Percentiles rank a stretch among this genome's conserved stretches.
Evolutionary conservation across 1,140 invertebrate species (phyloP).

Genomic region (Littorina saxatilis): DNA sequence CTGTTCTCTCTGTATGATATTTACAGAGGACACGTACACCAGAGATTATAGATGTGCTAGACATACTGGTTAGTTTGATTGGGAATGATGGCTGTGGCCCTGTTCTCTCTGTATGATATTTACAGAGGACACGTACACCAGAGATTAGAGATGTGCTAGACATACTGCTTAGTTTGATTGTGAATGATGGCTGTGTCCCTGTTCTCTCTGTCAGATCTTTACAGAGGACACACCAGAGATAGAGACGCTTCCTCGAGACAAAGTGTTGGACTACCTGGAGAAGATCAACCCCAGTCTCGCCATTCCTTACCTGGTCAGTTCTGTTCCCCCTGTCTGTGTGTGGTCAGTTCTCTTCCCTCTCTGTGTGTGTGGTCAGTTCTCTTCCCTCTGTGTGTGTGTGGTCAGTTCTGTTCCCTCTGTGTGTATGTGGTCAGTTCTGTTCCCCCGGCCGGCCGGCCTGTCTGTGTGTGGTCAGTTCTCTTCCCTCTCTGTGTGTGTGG

Average conservation of each 20-base stretch:
- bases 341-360: not conserved
- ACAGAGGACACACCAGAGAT: constrained; percentile 94
- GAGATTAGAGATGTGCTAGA: constrained; percentile 93
- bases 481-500: not conserved
- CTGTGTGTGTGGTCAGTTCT: too few species aligned
- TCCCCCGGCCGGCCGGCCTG: too few species aligned
- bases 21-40: constrained; percentile 93
- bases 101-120: too few species aligned
- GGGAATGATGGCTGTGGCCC: too few species aligned
- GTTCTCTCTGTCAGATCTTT: constrained; percentile 92
- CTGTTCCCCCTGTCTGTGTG: not conserved
- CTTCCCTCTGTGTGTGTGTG: not conserved
- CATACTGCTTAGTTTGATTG: too few species aligned
- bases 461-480: constrained; percentile 80
- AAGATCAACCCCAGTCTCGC: constrained; percentile 87
- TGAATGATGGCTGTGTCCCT: too few species aligned
- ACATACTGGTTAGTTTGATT: too few species aligned
- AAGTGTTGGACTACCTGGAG: constrained; percentile 92
- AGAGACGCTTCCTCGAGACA: constrained; percentile 90
- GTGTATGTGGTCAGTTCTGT: too few species aligned
- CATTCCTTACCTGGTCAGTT: constrained; percentile 88
- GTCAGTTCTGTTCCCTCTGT: not conserved
- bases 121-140: constrained; percentile 90
- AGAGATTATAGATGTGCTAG: constrained; percentile 92
- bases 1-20: too few species aligned